phyloP scores from a whole-genome alignment of 92 coral and sea anemone species.

The Pocillopora meandrina region DNA sequence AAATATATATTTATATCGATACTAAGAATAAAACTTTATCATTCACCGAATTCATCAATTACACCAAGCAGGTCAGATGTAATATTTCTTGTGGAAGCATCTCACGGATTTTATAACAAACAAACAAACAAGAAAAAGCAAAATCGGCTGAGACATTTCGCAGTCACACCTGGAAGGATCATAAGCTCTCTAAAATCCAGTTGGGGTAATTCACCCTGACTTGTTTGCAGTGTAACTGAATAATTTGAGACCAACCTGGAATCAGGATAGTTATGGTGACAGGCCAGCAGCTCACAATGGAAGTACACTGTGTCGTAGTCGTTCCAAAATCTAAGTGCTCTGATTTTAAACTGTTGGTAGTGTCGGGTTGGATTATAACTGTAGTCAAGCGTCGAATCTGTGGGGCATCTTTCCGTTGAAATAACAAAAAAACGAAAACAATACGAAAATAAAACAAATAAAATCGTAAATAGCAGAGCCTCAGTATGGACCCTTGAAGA shows the following conservation, averaged over 20 bases:
- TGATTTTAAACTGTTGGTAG: constrained; percentile 34
- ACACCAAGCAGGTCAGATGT: too few relatives aligned
- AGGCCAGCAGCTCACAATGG: constrained; percentile 58
- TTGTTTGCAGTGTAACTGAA: too few relatives aligned
- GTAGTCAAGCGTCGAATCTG: constrained; percentile 49
- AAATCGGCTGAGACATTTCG: background rate
- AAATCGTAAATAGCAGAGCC: background rate
- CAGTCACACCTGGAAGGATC: too few relatives aligned
- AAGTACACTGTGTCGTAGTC: constrained; percentile 39
- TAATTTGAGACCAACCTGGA: constrained; percentile 36
- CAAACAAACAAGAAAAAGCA: background rate
- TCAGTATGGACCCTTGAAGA: background rate
- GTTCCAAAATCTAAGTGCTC: constrained; percentile 42
- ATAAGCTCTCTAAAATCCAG: too few relatives aligned
- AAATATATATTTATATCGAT: too few relatives aligned
- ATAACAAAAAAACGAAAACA: background rate
- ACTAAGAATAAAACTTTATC: too few relatives aligned
- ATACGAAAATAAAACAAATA: too few relatives aligned
- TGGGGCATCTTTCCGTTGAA: constrained; percentile 18
- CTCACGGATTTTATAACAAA: background rate
- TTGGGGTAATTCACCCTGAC: too few relatives aligned
- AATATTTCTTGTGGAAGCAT: background rate
- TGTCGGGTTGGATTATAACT: constrained; percentile 19
- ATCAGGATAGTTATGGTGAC: constrained; percentile 17
- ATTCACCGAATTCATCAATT: too few relatives aligned